These are phyloP conservation scores for Cyanoderma ruficeps DNA, from an alignment of 2,113 vertebrate genomes.

Conservation along the genomic window DNA sequence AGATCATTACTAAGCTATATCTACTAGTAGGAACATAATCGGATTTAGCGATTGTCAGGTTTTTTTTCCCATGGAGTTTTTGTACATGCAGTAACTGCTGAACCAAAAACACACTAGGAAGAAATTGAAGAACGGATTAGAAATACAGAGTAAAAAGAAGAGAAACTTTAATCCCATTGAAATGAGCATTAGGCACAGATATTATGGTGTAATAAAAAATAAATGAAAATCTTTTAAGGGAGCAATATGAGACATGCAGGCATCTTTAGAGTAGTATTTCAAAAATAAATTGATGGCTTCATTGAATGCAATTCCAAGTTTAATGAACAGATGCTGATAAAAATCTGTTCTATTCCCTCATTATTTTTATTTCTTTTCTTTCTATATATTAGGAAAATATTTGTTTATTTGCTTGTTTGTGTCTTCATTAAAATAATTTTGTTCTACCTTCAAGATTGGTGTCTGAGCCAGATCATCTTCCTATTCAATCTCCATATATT, in stretches of 20 bases:
- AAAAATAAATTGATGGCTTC: neutral
- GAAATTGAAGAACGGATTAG: neutral
- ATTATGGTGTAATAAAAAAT: neutral
- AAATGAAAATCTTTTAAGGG: neutral
- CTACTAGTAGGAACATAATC: neutral
- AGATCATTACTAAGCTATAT: neutral
- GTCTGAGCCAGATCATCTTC: neutral
- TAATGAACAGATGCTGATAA: neutral
- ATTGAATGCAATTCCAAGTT: neutral
- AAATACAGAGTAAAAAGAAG: neutral
- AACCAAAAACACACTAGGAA: neutral
- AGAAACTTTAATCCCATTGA: neutral
- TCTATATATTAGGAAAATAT: neutral
- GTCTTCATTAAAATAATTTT: neutral
- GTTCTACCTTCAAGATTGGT: neutral
- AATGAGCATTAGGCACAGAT: neutral
- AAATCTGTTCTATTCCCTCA: neutral
- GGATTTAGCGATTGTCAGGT: neutral
- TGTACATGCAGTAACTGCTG: neutral
- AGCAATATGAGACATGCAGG: neutral
- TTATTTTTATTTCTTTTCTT: neutral
- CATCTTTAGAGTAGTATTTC: neutral
- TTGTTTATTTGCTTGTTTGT: neutral
- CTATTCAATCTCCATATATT: neutral
- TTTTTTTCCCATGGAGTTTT: neutral